Evolutionary conservation across 2,797 vertebrate genomes (phyloP), one percentile per base, ranked within the genome.

Genomic region (Acrossocheilus wenchowensis): DNA sequence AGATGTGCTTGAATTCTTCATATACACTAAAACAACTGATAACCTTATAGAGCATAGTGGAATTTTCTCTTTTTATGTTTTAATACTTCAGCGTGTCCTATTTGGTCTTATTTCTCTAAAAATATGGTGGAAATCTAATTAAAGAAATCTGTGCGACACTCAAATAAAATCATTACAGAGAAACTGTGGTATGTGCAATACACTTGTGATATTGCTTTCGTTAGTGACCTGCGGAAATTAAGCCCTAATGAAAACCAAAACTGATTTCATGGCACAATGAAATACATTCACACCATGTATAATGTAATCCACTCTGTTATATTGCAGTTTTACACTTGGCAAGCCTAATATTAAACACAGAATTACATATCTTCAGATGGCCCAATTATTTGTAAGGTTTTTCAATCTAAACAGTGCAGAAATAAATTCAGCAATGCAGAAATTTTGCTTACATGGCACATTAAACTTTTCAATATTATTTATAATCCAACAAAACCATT

Each of bases 231-330:
- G 48, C 0, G 17, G 74, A 77, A 78, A 78, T 57, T 39, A 78
- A 54, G 50, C 62, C 43, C 26, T 48, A 14, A 66, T 81, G 60
- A 81, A 68, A 81, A 69, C 45, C 64, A 71, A 64, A 81, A 52
- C 30, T 52, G 30, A 81, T 50, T 69, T 52, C 45, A 69, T 52
- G 7, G 26, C 79, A 69, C 45, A 81, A 68, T 68, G 2, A 52
- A 50, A 81, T 81, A 34, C 12, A 50, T 81, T 81, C 21, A 36
- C 45, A 81, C 64, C 45, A 21, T 48, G 41, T 0, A 21, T 77
- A 57, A 80, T 66, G 26, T 34, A 66, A 80, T 66, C 17, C 1
- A 34, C 9, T 26, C n/a, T 30, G 15, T 80, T 80, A 68, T 15
- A 81, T 50, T 81, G 41, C 26, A 50, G 62, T 48, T 50, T 80